Base-by-base conservation (phyloP, 2,888 invertebrate species). In the Ptychoptera contaminata region DNA sequence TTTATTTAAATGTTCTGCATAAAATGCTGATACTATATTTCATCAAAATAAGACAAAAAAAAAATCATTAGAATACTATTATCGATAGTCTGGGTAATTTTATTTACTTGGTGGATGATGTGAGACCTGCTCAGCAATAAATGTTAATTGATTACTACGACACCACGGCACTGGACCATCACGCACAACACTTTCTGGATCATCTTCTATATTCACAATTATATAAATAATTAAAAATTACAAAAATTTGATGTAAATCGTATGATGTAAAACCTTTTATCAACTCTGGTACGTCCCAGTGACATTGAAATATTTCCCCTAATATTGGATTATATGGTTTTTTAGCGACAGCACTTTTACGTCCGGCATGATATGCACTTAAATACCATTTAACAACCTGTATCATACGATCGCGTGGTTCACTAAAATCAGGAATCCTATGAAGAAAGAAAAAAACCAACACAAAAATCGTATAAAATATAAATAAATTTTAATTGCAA, bases 301-400 rank as follows among this genome's bases (percentile, higher is more conserved):
- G 76, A 60, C 90, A 91, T 47, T 82, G 77, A 68, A 98, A 98
- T 47, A 91, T 78, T 70, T 98, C 98, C 2, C 98, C 98, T 55
- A 98, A 69, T 53, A 98, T 86, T 4, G 98, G 97, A 71, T 98
- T 98, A 69, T 97, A 98, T 0, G 97, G 97, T 62, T 98, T 98
- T 69, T 96, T 97, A 50, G 97, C 96, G 16, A 98, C 93, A 36
- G 90, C 80, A 50, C 91, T 91, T 65, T 93, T 94, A 50, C 98
- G 77, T 1, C 97, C 97, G 2, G 98, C 98, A 70, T 98, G 97
- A 70, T 93, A 99, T 46, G 97, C 93, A 54, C 93, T 93, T 55
- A 99, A 68, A 70, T 98, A 99, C 94, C 97, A 99, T 52, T 84
- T 76, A 2, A 94, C 82, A 31, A 92, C 85, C 67, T 92, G 92